Evolutionary conservation across 2,113 vertebrate genomes (phyloP).

Genomic region (Varanus komodoensis): DNA sequence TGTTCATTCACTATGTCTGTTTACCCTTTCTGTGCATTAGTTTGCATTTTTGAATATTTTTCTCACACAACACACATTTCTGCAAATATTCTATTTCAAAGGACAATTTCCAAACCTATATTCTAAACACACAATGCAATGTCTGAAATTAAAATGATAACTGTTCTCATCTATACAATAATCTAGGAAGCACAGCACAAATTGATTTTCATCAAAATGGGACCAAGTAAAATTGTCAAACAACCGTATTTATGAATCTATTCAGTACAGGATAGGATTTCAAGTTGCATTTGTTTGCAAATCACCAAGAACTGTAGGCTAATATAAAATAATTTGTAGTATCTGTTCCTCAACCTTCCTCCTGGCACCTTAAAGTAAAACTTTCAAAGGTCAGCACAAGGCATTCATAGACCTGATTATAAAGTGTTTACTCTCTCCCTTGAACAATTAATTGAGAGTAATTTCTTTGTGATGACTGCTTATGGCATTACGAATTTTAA

Average conservation of each 20-base stretch:
- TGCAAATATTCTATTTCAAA: not conserved
- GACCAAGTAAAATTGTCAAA: not conserved
- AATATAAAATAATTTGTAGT: constrained; percentile 19
- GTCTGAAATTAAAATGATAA: not conserved
- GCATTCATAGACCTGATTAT: constrained; percentile 34
- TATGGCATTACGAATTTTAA: constrained; percentile 7
- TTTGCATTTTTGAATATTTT: no score
- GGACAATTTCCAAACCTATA: not conserved
- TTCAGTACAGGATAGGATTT: constrained; percentile 18
- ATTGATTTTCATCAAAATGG: not conserved
- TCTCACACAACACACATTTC: not conserved
- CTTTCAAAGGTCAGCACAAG: constrained; percentile 22
- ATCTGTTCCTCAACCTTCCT: constrained; percentile 31
- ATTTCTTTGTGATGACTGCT: not conserved
- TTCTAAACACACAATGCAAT: no score
- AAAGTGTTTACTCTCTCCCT: not conserved
- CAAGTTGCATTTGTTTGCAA: not conserved
- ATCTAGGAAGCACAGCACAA: not conserved
- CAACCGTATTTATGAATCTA: not conserved
- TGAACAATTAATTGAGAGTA: constrained; percentile 10
- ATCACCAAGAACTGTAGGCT: constrained; percentile 10
- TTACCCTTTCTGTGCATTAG: no score
- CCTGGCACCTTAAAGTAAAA: constrained; percentile 27
- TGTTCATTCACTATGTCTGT: not conserved
- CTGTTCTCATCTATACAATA: not conserved